These are phyloP conservation scores for Sisor rabdophorus DNA, from an alignment of 2,113 vertebrate species.

Conservation along the genomic window DNA sequence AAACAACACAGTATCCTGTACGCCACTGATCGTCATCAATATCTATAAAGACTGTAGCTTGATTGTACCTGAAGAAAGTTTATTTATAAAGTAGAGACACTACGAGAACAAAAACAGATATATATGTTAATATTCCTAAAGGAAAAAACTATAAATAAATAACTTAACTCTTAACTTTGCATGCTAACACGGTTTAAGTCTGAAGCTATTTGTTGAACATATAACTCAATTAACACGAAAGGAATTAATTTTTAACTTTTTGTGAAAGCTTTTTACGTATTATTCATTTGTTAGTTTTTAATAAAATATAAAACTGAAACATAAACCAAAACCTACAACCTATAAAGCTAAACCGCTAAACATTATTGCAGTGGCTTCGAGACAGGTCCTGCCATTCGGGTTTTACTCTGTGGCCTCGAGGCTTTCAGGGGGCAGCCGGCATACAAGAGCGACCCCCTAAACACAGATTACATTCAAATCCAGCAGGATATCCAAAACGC, in stretches of 20 bases:
- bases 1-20: not conserved
- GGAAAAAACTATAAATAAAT: no score
- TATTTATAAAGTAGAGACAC: not conserved
- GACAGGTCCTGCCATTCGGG: constrained; percentile 41
- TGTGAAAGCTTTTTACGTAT: no score
- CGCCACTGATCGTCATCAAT: not conserved
- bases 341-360: no score
- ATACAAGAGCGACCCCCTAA: constrained; percentile 33
- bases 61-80: not conserved
- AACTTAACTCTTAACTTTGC: no score
- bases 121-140: no score
- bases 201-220: not conserved
- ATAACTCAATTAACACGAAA: not conserved
- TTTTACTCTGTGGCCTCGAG: constrained; percentile 43
- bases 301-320: no score
- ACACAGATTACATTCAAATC: constrained; percentile 13
- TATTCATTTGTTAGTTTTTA: no score
- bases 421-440: constrained; percentile 14
- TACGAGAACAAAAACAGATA: not conserved
- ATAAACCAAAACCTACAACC: no score
- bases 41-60: not conserved
- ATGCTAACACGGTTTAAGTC: not conserved
- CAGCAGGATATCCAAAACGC: constrained; percentile 9
- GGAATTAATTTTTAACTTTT: no score
- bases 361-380: constrained; percentile 11